phyloP scores from a whole-genome alignment of 2,888 invertebrate species.

The Cancer borealis region DNA sequence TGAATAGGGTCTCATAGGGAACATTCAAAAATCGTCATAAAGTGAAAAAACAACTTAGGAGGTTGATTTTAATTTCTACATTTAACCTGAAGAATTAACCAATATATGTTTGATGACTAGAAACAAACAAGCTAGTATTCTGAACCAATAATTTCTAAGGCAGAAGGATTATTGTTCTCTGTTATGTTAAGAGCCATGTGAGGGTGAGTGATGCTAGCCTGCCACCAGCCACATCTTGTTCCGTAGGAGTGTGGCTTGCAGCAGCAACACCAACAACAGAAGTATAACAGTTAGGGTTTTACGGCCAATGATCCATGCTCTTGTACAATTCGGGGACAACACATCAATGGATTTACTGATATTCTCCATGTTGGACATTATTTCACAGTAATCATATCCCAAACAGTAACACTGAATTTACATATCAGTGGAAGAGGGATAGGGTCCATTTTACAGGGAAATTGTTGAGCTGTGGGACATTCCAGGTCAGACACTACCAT shows the following conservation, averaged over 20 bases:
- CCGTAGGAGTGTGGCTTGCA: background rate
- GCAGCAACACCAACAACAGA: background rate
- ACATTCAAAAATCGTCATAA: background rate
- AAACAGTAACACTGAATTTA: conserved; percentile 12
- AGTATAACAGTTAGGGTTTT: background rate
- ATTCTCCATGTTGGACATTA: background rate
- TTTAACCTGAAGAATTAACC: background rate
- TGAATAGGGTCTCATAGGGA: too few species aligned
- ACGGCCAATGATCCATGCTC: conserved; percentile 6
- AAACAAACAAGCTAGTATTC: background rate
- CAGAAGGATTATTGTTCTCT: background rate
- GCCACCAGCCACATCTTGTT: conserved; percentile 20
- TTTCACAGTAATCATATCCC: background rate
- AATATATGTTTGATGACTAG: background rate
- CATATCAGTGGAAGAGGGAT: conserved; percentile 4
- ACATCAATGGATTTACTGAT: conserved; percentile 4
- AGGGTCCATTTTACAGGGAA: background rate
- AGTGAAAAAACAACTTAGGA: background rate
- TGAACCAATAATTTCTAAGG: conserved; percentile 10
- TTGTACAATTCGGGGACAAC: background rate
- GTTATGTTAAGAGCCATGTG: background rate
- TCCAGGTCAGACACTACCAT: background rate
- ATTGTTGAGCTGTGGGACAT: background rate
- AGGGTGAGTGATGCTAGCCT: background rate
- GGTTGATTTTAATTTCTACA: too few species aligned